Evolutionary conservation across 2,113 vertebrate species (phyloP), one percentile per base, ranked within the genome.

Genomic region (Cepphus grylle): DNA sequence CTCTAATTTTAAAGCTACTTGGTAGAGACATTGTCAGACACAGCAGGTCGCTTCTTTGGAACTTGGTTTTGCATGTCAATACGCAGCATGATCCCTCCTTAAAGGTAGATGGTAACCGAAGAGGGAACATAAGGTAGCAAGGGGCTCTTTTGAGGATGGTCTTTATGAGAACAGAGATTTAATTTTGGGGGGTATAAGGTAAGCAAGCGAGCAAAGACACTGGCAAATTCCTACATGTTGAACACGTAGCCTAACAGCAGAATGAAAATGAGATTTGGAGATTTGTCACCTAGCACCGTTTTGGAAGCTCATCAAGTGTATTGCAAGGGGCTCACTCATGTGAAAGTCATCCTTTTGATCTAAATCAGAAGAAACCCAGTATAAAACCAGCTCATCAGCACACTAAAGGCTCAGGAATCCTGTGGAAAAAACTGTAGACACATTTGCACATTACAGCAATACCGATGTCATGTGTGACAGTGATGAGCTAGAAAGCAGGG

Each of bases 31-130:
- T 88, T 66, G 71, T 81, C 38, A 67, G 80, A 69, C 83, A 50
- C 96, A 95, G 95, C 86, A 85, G 94, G 94, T 78, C 49, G 34
- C 62, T 82, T 91, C 70, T 94, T 79, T 90, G 70, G 95, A 88
- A 63, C 49, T 65, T 62, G 49, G 14, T 82, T 96, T 96, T 97
- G 86, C 96, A 95, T 94, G 65, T 88, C 89, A 96, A 95, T 93
- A 78, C 89, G 49, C 93, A 92, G 86, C 90, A 93, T 82, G 85
- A 8, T 91, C 50, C 38, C 43, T 89, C 25, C 71, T 92, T 80
- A 86, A 93, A 90, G 56, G 52, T 61, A 49, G 45, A 65, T 45
- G 26, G 49, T n/a, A 67, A 79, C 70, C 56, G 77, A 87, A 72
- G 50, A 42, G 25, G 43, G 17, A 90, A 82, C 18, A 52, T 43